Evolutionary conservation across 1,140 invertebrate genomes (phyloP).

Genomic region (Drosophila aff.): DNA sequence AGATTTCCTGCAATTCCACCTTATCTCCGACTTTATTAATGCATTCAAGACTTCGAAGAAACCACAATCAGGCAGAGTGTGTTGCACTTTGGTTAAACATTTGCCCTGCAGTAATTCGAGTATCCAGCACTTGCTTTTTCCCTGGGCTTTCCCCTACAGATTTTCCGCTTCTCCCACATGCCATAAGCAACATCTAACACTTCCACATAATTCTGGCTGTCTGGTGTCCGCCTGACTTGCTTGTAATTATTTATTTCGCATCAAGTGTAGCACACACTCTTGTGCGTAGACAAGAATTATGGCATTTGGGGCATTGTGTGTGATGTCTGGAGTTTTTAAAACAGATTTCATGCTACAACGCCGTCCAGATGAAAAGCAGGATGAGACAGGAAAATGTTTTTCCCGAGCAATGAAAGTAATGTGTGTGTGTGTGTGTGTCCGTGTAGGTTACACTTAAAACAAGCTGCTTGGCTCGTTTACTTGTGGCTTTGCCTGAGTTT

Average conservation of each 20-base stretch:
- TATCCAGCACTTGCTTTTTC: constrained; percentile 8
- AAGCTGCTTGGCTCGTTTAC: constrained; percentile 77
- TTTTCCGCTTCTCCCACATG: background rate
- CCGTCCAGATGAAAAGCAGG: constrained; percentile 61
- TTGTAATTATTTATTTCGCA: constrained; percentile 80
- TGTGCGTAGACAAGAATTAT: constrained; percentile 79
- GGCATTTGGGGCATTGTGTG: constrained; percentile 74
- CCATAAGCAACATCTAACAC: constrained; percentile 28
- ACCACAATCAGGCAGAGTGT: constrained; percentile 41
- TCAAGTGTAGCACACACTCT: constrained; percentile 72
- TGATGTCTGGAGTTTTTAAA: constrained; percentile 63
- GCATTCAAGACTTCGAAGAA: background rate
- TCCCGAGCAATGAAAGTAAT: constrained; percentile 8
- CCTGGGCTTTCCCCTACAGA: background rate
- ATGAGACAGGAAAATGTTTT: constrained; percentile 27
- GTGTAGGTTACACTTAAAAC: constrained; percentile 65
- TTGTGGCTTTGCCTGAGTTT: constrained; percentile 63
- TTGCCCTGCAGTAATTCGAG: constrained; percentile 43
- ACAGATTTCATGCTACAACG: constrained; percentile 79
- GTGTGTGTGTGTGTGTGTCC: constrained; percentile 12
- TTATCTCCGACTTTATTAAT: background rate
- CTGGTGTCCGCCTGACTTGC: constrained; percentile 73
- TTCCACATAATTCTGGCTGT: constrained; percentile 42
- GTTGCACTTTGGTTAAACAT: constrained; percentile 64
- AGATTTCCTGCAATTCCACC: background rate